Evolutionary conservation across 2,113 vertebrate species (phyloP).

Genomic region (Glareola pratincola): DNA sequence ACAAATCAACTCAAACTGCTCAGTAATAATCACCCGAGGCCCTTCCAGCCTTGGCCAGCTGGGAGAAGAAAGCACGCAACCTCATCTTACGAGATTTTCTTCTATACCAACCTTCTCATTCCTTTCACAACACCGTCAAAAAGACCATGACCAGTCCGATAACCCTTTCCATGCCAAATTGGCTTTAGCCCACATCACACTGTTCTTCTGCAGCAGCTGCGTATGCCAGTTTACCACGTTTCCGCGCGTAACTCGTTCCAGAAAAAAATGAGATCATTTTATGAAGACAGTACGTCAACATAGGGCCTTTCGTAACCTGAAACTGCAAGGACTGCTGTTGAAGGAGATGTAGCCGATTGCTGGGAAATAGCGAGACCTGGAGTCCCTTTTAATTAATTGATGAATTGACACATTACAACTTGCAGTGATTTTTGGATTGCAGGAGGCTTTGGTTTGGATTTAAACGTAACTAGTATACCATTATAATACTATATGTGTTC

Average conservation of each 20-base stretch:
- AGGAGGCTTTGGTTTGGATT: not conserved
- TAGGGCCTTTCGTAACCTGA: not conserved
- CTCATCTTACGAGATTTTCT: not conserved
- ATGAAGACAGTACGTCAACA: not conserved
- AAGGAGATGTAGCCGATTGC: not conserved
- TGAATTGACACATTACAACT: not conserved
- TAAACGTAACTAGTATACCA: not conserved
- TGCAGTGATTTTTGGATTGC: not conserved
- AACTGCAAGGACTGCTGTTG: not conserved
- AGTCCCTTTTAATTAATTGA: not conserved
- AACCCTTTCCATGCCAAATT: not conserved
- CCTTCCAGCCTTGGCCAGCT: not conserved
- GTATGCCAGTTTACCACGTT: accelerated
- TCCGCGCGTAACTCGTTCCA: accelerated
- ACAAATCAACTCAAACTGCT: constrained; percentile 24
- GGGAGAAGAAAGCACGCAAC: not conserved
- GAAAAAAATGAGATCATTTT: not conserved
- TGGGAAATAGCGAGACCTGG: not conserved
- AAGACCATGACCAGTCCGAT: not conserved
- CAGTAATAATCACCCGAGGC: not conserved
- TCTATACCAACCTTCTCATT: not conserved
- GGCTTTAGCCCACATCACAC: not conserved
- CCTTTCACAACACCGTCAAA: not conserved
- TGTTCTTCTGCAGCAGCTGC: not conserved
- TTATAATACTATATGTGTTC: not conserved